A percentile compares a stretch with the other conserved stretches of the same genome.
Conservation (phyloP, 2,113 vertebrate species). For the Triplophysa dalaica region DNA sequence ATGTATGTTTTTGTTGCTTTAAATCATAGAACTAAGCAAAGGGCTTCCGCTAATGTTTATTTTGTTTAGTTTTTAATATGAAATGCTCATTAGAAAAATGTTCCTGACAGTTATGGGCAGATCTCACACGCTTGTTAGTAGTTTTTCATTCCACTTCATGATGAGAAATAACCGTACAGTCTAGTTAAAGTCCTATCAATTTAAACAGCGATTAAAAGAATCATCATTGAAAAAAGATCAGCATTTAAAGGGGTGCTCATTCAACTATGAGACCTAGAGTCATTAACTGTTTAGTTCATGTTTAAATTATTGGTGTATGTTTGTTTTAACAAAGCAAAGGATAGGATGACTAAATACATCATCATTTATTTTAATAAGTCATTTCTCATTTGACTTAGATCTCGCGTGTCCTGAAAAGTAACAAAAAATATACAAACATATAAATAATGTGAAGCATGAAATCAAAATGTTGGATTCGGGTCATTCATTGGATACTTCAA, state of each 20-base stretch:
- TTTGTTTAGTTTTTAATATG: background rate
- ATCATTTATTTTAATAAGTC: too few species aligned
- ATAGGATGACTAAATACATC: background rate
- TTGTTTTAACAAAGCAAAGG: background rate
- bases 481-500: too few species aligned
- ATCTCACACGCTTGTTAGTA: constrained; percentile 16
- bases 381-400: too few species aligned
- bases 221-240: background rate
- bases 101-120: constrained; percentile 1
- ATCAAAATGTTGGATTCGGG: background rate
- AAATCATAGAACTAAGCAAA: constrained; percentile 18
- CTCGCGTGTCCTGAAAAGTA: background rate
- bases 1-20: background rate
- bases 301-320: background rate
- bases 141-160: background rate
- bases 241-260: background rate
- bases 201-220: background rate
- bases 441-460: too few species aligned
- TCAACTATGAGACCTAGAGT: background rate
- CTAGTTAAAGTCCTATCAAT: background rate
- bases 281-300: background rate
- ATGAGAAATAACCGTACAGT: constrained; percentile 15
- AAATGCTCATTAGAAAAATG: background rate
- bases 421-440: background rate
- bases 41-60: background rate